A percentile compares a stretch with the other conserved stretches of the same genome.
Evolutionary conservation across 2,888 invertebrate species (phyloP).

Genomic region (Thereva unica): DNA sequence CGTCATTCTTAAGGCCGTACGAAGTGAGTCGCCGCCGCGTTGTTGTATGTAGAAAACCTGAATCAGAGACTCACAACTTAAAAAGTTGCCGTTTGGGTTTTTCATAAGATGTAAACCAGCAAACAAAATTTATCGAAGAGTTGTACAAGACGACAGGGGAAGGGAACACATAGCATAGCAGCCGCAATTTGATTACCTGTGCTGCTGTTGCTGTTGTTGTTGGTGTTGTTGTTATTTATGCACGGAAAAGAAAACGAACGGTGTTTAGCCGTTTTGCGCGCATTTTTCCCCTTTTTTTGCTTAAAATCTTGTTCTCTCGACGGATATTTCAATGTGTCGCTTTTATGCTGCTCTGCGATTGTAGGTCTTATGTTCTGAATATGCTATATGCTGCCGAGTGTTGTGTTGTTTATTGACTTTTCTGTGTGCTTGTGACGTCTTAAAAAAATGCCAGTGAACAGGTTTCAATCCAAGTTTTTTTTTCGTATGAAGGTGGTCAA

Average conservation of each 20-base stretch:
- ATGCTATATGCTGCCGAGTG: constrained; percentile 14
- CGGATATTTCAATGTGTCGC: constrained; percentile 14
- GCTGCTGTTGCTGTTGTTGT: constrained; percentile 14
- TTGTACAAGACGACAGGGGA: background rate
- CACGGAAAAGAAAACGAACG: constrained; percentile 34
- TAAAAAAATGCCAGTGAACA: constrained; percentile 29
- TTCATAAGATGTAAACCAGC: background rate
- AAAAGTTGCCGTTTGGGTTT: too few relatives aligned
- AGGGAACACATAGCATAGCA: constrained; percentile 1
- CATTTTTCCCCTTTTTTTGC: constrained; percentile 16
- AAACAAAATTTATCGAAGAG: background rate
- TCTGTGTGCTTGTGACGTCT: constrained; percentile 1
- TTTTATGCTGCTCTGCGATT: constrained; percentile 20
- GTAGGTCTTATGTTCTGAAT: constrained; percentile 21
- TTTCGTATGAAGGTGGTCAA: constrained; percentile 4
- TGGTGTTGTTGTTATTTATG: constrained; percentile 17
- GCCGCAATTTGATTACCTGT: constrained; percentile 20
- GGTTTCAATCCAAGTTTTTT: constrained; percentile 15
- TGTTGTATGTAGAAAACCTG: constrained; percentile 9
- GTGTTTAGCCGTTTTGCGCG: constrained; percentile 30
- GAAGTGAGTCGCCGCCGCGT: constrained; percentile 26
- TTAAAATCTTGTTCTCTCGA: constrained; percentile 21
- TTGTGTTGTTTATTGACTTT: background rate
- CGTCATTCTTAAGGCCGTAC: constrained; percentile 40
- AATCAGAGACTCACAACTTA: constrained; percentile 12